Base-by-base conservation (phyloP, 2,888 invertebrate species). In the Seladonia tumulorum region DNA sequence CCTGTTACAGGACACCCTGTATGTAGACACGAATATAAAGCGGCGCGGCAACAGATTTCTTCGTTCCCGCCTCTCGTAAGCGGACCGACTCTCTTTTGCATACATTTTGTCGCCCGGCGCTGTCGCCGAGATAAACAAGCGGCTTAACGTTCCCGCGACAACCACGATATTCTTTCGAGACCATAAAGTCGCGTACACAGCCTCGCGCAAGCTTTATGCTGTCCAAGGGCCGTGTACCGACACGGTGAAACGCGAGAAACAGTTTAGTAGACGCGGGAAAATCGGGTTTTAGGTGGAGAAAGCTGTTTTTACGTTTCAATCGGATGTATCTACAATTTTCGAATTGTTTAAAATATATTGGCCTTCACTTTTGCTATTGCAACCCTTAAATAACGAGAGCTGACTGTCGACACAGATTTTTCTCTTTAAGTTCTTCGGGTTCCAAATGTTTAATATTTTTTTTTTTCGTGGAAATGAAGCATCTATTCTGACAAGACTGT, bases 61-160 rank as follows among this genome's bases (percentile, higher is more conserved):
- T 73, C 53, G 42, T 63, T 45, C 22, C 76, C 29, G 71, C 60
- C 60, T 63, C 72, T 35, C 82, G 49, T 53, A 66, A 72, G 53
- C 66, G 22, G 68, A 22, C 49, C 8, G 82, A 72, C 72, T 77
- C 72, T 74, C 68, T 47, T 70, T 74, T 74, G 68, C 83, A 82
- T 82, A 82, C 47, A 77, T 77, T 74, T 70, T 68, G 82, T 77
- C 82, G 82, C 49, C 57, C 29, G n/a, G 76, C 78, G 49, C 42
- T 7, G 72, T 72, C 39, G 79, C 66, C 45, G 66, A 77, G 82
- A 82, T 73, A 73, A 83, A 83, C 83, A 73, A 77, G 73, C 76
- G 68, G 83, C 82, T 83, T 82, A 82, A 83, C 47, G 73, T 77
- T 57, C 57, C 49, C 68, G 39, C 73, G 82, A 77, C 77, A 74